These are phyloP conservation scores for Mayetiola destructor DNA, from an alignment of 2,888 invertebrate species.

Conservation along the genomic window DNA sequence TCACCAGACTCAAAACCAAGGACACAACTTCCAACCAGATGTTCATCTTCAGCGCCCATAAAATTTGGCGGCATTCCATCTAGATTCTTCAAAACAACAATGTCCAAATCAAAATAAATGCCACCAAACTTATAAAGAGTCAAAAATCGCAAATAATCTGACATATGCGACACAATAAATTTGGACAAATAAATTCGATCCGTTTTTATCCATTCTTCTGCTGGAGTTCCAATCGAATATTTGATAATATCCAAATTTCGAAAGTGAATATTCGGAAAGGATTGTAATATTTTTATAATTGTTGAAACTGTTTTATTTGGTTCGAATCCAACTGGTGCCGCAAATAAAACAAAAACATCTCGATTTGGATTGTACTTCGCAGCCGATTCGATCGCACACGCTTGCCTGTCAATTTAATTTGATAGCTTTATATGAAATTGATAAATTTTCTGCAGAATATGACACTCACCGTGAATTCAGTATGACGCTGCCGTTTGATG, in stretches of 20 bases:
- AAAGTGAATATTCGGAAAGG: slow-evolving; percentile 28
- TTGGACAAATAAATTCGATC: slow-evolving; percentile 23
- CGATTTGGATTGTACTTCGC: slow-evolving; percentile 30
- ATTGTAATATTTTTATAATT: slow-evolving; percentile 24
- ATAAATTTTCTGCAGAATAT: too few species aligned
- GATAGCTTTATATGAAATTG: too few species aligned
- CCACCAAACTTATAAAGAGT: slow-evolving; percentile 61
- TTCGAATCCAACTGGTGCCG: slow-evolving; percentile 23
- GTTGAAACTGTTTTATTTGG: slow-evolving; percentile 15
- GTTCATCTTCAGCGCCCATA: slow-evolving; percentile 46
- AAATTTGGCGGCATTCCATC: slow-evolving; percentile 42
- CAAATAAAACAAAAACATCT: slow-evolving; percentile 29
- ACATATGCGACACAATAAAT: not conserved
- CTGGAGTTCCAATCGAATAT: slow-evolving; percentile 29
- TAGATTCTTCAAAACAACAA: slow-evolving; percentile 48
- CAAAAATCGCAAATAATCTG: not conserved
- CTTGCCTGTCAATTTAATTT: slow-evolving; percentile 28
- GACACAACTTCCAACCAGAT: slow-evolving; percentile 49
- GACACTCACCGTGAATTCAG: too few species aligned
- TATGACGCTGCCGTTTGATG: too few species aligned
- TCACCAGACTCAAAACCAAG: slow-evolving; percentile 42
- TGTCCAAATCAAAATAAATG: slow-evolving; percentile 60
- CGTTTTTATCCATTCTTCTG: slow-evolving; percentile 28
- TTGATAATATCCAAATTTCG: slow-evolving; percentile 28
- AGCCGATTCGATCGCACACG: slow-evolving; percentile 33